Conservation (phyloP, 2,113 vertebrate species). For the Sarotherodon lohbergeri region DNA sequence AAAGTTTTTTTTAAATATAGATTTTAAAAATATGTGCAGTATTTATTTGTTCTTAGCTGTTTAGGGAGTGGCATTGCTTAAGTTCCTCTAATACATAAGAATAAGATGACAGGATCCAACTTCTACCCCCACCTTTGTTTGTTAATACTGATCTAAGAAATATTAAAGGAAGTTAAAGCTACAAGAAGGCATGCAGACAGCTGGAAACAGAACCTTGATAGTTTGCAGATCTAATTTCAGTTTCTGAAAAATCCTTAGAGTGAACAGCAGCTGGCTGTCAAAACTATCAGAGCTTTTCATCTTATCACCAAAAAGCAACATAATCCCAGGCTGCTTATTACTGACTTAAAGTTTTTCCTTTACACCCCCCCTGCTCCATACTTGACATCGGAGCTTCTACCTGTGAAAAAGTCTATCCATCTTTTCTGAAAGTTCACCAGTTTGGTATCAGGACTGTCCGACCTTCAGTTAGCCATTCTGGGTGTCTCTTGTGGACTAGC, state of each 20-base stretch:
- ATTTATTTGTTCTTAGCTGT: neutral
- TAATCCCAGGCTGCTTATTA: neutral
- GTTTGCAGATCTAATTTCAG: neutral
- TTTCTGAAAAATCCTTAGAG: neutral
- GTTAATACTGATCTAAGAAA: neutral
- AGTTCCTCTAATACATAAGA: neutral
- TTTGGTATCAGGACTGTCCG: too few relatives aligned
- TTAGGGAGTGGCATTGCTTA: neutral
- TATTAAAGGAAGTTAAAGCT: neutral
- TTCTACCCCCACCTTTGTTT: neutral
- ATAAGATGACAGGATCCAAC: neutral
- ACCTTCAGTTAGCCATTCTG: too few relatives aligned
- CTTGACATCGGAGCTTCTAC: neutral
- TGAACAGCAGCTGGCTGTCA: neutral
- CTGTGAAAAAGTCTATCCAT: neutral
- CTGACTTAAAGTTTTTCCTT: neutral
- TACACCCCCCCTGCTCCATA: too few relatives aligned
- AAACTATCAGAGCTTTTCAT: neutral
- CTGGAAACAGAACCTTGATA: neutral
- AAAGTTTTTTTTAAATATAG: fast-evolving
- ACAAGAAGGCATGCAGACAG: neutral
- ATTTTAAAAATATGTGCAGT: neutral
- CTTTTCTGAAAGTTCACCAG: too few relatives aligned
- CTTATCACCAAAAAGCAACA: neutral
- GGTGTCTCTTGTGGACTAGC: too few relatives aligned